Evolutionary conservation across 2,797 vertebrate species (phyloP).

Genomic region (Selene dorsalis): DNA sequence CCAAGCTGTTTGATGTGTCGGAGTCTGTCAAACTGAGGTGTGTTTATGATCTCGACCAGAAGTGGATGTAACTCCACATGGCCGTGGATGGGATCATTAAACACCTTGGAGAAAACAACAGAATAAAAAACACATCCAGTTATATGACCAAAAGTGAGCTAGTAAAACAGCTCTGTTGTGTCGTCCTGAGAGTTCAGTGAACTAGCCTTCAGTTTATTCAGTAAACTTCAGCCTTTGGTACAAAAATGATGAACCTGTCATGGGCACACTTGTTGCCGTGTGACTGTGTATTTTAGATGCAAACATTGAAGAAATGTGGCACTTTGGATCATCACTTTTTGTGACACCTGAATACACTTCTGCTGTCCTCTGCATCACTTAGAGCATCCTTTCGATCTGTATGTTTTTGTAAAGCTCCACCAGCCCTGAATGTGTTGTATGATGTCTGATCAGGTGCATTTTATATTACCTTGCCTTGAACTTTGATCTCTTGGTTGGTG

Average conservation of each 20-base stretch:
- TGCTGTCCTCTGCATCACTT: too few relatives aligned
- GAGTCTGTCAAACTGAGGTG: conserved; percentile 88
- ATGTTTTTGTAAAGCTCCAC: too few relatives aligned
- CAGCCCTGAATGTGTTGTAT: neutral
- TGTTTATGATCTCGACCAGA: conserved; percentile 92
- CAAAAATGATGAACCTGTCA: too few relatives aligned
- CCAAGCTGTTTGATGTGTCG: conserved; percentile 86
- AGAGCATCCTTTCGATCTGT: too few relatives aligned
- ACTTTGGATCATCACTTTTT: too few relatives aligned
- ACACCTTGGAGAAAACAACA: conserved; percentile 83
- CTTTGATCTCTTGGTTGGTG: neutral
- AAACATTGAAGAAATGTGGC: too few relatives aligned
- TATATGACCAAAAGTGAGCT: neutral
- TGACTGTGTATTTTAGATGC: too few relatives aligned
- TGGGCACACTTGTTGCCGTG: too few relatives aligned
- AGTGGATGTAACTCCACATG: conserved; percentile 94
- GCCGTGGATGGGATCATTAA: conserved; percentile 96
- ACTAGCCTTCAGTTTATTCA: too few relatives aligned
- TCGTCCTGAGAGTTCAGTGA: neutral
- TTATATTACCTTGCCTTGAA: neutral
- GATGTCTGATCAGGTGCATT: neutral
- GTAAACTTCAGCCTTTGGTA: too few relatives aligned
- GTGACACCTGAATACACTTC: too few relatives aligned
- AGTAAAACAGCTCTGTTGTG: neutral
- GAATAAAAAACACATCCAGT: neutral